Conservation (phyloP, 2,888 invertebrate genomes). For the Linnaemya vulpina region DNA sequence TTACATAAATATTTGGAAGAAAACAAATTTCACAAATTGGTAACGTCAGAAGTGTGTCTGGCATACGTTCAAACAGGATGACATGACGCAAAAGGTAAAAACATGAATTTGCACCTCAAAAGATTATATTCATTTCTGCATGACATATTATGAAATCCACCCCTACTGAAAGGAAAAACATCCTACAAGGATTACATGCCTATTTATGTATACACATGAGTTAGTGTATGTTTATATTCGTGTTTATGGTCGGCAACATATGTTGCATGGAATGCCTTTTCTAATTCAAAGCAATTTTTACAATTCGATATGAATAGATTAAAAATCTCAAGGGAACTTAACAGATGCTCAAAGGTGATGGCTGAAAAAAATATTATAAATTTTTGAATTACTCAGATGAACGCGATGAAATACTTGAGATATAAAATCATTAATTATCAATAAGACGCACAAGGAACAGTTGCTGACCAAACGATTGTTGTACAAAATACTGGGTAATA, state of each 20-base stretch:
- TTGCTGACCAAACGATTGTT: background rate
- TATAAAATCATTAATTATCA: background rate
- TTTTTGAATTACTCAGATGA: conserved; percentile 3
- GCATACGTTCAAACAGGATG: conserved; percentile 52
- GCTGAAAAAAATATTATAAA: background rate
- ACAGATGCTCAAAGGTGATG: conserved; percentile 41
- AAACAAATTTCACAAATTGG: conserved; percentile 25
- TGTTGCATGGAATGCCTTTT: conserved; percentile 18
- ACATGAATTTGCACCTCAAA: conserved; percentile 35
- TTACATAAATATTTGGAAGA: conserved; percentile 3
- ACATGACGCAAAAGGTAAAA: conserved; percentile 1
- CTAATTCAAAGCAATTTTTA: background rate
- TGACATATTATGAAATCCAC: conserved; percentile 51
- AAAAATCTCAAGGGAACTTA: conserved; percentile 24
- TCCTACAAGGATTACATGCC: background rate
- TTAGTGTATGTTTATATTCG: no score
- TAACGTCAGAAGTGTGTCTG: conserved; percentile 56
- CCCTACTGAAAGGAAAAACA: conserved; percentile 47
- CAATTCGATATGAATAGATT: conserved; percentile 1
- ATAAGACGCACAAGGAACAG: background rate
- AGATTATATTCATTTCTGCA: conserved; percentile 38
- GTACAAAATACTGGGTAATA: background rate
- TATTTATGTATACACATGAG: no score
- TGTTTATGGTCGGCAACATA: conserved; percentile 8
- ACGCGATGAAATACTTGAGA: conserved; percentile 14